Evolutionary conservation across 2,888 invertebrate genomes (phyloP), one percentile per base, ranked within the genome.

Genomic region (Nasonovia ribisnigri): DNA sequence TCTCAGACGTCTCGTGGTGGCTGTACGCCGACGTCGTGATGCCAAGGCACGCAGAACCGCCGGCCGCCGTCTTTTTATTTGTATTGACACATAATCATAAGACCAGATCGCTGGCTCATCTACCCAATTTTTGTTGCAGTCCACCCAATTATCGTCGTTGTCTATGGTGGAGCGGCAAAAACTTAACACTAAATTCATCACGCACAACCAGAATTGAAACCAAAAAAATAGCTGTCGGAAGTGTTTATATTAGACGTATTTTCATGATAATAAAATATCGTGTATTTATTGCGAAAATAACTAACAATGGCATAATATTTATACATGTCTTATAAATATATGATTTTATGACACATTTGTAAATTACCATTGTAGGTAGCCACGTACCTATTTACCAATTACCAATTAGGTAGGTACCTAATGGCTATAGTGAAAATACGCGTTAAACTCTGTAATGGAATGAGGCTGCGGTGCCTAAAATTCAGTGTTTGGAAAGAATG

Each of bases 21-120:
- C 77, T 92, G 43, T 92, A 54, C 89, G 92, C 77, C 77, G 77
- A 36, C 77, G 77, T 77, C 77, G 77, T 6, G 77, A 77, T 2
- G 16, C 20, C 36, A 77, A 77, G 20, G 8, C 20, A 36, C 36
- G 77, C 8, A 2, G 77, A 20, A 77, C 36, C 36, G 77, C 20
- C 1, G 36, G 77, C 77, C 3, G 36, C 36, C 8, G 36, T 77
- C 8, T 77, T 20, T 77, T 77, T 2, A 77, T 0, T 8, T 77
- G 6, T 8, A 77, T 77, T 0, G 20, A 8, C 77, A 77, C 20
- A 8, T 36, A 36, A 8, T 77, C 77, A 77, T 77, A 36, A 36
- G 0, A 20, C 77, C 36, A 77, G 20, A 36, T 77, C 20, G 2
- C 20, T 36, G 77, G 36, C 2, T 20, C 36, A 8, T 77, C 77